Conservation (phyloP, 2,888 invertebrate species). For the Volucella zonaria region DNA sequence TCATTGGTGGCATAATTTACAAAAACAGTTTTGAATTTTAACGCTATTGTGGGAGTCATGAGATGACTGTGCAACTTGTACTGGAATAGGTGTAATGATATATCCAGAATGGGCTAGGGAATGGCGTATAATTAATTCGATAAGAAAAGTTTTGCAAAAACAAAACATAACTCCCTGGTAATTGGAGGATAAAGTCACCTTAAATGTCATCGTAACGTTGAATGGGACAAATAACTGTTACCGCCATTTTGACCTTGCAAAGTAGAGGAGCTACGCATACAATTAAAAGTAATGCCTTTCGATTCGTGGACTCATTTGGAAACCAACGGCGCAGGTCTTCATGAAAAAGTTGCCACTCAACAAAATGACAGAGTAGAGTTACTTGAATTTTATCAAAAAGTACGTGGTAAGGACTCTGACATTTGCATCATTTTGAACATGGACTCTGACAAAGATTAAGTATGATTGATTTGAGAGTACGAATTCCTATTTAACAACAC, state of each 20-base stretch:
- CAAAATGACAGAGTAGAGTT: too few species aligned
- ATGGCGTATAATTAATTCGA: constrained; percentile 60
- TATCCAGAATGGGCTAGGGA: neutral
- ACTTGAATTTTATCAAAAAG: too few species aligned
- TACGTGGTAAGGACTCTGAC: too few species aligned
- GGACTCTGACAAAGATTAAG: too few species aligned
- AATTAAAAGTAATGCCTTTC: constrained; percentile 50
- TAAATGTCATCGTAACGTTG: constrained; percentile 50
- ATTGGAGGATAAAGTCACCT: constrained; percentile 54
- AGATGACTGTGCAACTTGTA: constrained; percentile 7
- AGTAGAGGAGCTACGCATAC: neutral
- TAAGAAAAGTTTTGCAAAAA: constrained; percentile 65
- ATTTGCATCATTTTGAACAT: too few species aligned
- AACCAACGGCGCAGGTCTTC: neutral
- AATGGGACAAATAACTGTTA: constrained; percentile 2
- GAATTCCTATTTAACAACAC: too few species aligned
- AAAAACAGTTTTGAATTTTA: constrained; percentile 33
- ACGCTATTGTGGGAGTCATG: constrained; percentile 23
- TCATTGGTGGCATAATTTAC: constrained; percentile 35
- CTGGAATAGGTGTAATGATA: constrained; percentile 27
- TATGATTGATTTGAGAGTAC: too few species aligned
- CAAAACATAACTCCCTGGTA: constrained; percentile 59
- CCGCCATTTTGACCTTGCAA: neutral
- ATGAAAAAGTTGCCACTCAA: too few species aligned
- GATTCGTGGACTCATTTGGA: constrained; percentile 6